Conservation (phyloP, 2,113 vertebrate genomes). For the Notothenia coriiceps region DNA sequence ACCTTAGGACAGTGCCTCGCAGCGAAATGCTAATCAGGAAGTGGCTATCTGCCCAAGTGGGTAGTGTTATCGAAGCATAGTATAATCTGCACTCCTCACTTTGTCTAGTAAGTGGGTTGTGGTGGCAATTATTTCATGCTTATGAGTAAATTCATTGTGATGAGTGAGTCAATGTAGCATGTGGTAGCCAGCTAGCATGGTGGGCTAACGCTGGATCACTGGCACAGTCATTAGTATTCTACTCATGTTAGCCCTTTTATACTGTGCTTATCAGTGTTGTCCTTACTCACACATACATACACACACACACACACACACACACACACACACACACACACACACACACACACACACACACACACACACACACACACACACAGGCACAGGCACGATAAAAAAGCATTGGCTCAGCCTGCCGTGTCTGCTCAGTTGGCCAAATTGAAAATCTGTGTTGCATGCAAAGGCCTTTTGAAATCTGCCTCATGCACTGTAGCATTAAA, state of each 20-base stretch:
- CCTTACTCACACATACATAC: constrained; percentile 33
- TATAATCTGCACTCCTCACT: constrained; percentile 20
- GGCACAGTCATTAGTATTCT: constrained; percentile 59
- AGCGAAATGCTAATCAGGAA: constrained; percentile 22
- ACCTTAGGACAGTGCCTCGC: not conserved
- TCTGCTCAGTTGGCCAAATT: constrained; percentile 67
- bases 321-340: constrained; percentile 12
- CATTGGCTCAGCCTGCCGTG: constrained; percentile 35
- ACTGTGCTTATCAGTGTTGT: constrained; percentile 54
- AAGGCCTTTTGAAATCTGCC: constrained; percentile 67
- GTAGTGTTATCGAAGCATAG: constrained; percentile 25
- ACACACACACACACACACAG: constrained; percentile 41
- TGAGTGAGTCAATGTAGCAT: constrained; percentile 57
- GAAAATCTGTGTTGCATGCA: constrained; percentile 63
- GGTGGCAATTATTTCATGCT: constrained; percentile 49
- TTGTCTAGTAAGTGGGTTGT: constrained; percentile 15
- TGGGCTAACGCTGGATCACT: constrained; percentile 53
- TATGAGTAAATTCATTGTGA: constrained; percentile 51
- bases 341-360: constrained; percentile 22
- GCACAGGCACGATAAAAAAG: constrained; percentile 23
- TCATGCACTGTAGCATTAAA: constrained; percentile 72
- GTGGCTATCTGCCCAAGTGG: constrained; percentile 28
- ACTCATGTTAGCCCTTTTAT: constrained; percentile 36
- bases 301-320: constrained; percentile 14
- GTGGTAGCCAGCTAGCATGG: constrained; percentile 55